Evolutionary conservation across 2,797 vertebrate species (phyloP).

Genomic region (Champsocephalus esox): DNA sequence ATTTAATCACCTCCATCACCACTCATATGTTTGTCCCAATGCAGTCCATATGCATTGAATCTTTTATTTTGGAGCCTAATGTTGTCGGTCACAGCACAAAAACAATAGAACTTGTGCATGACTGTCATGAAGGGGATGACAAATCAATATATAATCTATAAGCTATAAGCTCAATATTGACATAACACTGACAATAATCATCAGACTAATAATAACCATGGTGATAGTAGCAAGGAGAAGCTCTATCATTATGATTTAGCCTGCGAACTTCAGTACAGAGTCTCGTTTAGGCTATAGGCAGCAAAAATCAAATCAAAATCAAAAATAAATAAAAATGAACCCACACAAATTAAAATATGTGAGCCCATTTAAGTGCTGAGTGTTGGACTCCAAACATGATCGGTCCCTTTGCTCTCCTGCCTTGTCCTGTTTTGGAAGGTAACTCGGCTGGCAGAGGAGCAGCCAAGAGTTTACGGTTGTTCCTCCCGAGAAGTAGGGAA

Average conservation of each 20-base stretch:
- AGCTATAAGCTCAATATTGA: slow-evolving; percentile 48
- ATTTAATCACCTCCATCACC: slow-evolving; percentile 63
- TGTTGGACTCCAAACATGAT: slow-evolving; percentile 63
- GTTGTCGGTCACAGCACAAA: slow-evolving; percentile 49
- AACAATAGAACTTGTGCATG: slow-evolving; percentile 52
- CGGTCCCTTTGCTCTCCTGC: slow-evolving; percentile 65
- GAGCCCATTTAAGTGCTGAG: slow-evolving; percentile 72
- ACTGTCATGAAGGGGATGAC: slow-evolving; percentile 37
- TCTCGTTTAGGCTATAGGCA: slow-evolving; percentile 66
- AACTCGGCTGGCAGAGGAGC: slow-evolving; percentile 55
- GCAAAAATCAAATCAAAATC: slow-evolving; percentile 61
- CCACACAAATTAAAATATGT: slow-evolving; percentile 65
- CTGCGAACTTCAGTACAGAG: slow-evolving; percentile 57
- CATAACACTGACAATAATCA: slow-evolving; percentile 54
- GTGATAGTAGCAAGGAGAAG: slow-evolving; percentile 52
- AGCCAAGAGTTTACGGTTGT: slow-evolving; percentile 59
- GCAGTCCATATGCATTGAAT: slow-evolving; percentile 70
- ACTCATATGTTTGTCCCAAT: slow-evolving; percentile 77
- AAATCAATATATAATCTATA: slow-evolving; percentile 45
- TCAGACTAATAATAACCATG: slow-evolving; percentile 57
- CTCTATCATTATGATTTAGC: slow-evolving; percentile 38
- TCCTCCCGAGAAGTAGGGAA: slow-evolving; percentile 66
- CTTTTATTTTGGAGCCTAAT: slow-evolving; percentile 42
- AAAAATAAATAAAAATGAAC: slow-evolving; percentile 29
- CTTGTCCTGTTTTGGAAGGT: slow-evolving; percentile 76